These are phyloP conservation scores for Eupithecia dodoneata DNA, from an alignment of 2,888 invertebrate genomes.

Conservation along the genomic window DNA sequence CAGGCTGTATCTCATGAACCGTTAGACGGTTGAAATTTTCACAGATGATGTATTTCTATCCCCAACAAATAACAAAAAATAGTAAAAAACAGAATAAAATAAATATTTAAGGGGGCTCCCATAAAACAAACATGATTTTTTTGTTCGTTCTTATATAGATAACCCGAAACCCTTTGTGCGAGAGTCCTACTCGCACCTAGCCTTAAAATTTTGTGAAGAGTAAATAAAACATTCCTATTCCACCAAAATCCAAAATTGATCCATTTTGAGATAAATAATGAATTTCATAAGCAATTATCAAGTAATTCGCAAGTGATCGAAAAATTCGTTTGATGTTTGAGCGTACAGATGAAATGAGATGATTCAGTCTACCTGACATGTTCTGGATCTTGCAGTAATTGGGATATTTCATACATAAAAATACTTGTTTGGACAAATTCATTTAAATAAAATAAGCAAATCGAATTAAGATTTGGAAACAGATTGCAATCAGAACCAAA, in stretches of 20 bases:
- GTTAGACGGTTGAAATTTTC: no score
- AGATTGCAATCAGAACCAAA: not conserved
- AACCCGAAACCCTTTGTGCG: no score
- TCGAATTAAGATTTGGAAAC: not conserved
- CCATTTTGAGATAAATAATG: not conserved
- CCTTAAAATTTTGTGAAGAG: not conserved
- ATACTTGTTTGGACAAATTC: not conserved
- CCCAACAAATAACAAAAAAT: no score
- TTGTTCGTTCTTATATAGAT: no score
- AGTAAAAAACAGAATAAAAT: no score
- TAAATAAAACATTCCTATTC: not conserved
- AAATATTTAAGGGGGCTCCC: no score
- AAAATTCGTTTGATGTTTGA: not conserved
- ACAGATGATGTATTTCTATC: no score
- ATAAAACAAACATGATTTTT: no score
- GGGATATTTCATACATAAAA: not conserved
- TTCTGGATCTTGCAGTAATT: not conserved
- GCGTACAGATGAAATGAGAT: slow-evolving; percentile 1
- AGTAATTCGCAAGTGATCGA: not conserved
- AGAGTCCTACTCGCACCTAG: no score
- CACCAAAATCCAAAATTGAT: not conserved
- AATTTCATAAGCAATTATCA: slow-evolving; percentile 1
- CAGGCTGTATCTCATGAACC: no score
- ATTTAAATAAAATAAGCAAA: not conserved
- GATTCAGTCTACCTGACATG: not conserved